Evolutionary conservation across 2,888 invertebrate species (phyloP), one percentile per base, ranked within the genome.

Genomic region (Apamea monoglypha): DNA sequence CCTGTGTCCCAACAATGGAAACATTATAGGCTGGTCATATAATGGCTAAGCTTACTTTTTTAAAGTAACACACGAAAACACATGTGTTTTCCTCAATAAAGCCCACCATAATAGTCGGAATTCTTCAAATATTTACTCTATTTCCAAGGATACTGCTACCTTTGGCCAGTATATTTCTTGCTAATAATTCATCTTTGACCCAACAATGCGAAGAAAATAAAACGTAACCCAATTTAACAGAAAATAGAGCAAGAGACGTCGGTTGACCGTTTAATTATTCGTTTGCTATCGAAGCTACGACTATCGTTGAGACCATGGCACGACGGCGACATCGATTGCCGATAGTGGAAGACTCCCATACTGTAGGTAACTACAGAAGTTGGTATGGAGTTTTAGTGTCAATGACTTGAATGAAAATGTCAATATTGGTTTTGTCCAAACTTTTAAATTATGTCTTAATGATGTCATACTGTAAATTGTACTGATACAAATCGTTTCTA

Each of bases 181-280:
- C 82, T 83, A 71, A 85, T 82, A 79, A 86, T 82, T 85, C 72
- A 81, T 81, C 70, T 83, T 78, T 6, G 40, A 78, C 67, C 73
- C 2, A 81, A 85, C 73, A 82, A 80, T 84, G 77, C 61, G 47
- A 74, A 69, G 8, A 21, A 68, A 86, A 88, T 87, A 88, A 90
- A 87, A 86, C 83, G 85, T 86, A 88, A 86, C 86, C 89, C 90
- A 92, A 93, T 94, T 94, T 93, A 91, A 91, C 87, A 85, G 91
- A 92, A 95, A 95, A 92, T 94, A 82, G 96, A 91, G 84, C 94
- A 91, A 90, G 91, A 91, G 90, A 88, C 90, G 92, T 88, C 90
- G 92, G 93, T 94, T 94, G 94, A 95, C 94, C 95, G 95, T 95
- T 96, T 96, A 96, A 96, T 96, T 96, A 96, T 96, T 96, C 95